phyloP scores from a whole-genome alignment of 2,113 vertebrate genomes.

The Hassar affinis region DNA sequence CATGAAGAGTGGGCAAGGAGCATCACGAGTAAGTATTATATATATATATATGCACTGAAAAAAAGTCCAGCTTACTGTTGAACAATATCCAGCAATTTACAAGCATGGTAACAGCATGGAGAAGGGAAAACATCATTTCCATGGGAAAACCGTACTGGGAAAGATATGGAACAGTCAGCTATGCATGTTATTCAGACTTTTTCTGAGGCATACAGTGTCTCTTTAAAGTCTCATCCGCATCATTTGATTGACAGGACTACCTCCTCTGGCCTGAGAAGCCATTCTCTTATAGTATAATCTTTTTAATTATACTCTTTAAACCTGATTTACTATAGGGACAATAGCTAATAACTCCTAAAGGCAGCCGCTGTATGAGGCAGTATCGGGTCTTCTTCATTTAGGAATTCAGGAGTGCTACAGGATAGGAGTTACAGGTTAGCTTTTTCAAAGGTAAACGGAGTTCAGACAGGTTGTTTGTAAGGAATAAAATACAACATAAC shows the following conservation, averaged over 20 bases:
- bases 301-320: neutral
- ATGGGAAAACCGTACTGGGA: neutral
- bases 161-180: neutral
- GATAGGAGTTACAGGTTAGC: neutral
- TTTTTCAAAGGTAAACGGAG: neutral
- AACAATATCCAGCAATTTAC: neutral
- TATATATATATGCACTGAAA: neutral
- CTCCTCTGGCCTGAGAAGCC: neutral
- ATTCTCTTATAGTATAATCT: neutral
- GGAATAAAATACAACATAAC: neutral
- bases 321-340: neutral
- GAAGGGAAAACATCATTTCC: neutral
- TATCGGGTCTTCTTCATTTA: neutral
- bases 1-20: too few species aligned
- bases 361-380: neutral
- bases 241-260: neutral
- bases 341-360: neutral
- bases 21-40: too few species aligned
- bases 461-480: too few species aligned
- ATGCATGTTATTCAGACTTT: neutral
- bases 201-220: neutral
- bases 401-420: neutral
- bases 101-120: neutral
- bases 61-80: neutral
- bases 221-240: neutral